Conservation (phyloP, 2,797 vertebrate species). For the Sternotherus odoratus region DNA sequence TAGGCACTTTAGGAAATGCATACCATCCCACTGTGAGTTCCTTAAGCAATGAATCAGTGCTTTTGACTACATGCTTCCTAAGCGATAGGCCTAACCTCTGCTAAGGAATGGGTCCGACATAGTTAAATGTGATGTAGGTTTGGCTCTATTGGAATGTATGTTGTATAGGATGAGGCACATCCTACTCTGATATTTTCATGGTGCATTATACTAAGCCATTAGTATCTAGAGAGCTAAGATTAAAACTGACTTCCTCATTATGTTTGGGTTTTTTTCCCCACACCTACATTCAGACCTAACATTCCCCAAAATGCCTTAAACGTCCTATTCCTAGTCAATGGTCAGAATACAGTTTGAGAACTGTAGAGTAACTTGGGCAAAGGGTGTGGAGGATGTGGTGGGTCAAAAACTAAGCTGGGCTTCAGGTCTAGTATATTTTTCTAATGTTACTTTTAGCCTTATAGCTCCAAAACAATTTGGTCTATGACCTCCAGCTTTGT, state of each 20-base stretch:
- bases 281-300: background rate
- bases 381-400: slow-evolving; percentile 12
- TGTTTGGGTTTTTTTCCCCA: background rate
- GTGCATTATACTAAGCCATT: background rate
- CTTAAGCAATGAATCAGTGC: background rate
- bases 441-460: background rate
- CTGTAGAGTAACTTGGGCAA: background rate
- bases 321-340: background rate
- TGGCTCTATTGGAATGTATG: background rate
- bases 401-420: background rate
- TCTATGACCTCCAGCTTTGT: background rate
- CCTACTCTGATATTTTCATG: background rate
- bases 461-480: background rate
- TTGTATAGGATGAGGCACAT: background rate
- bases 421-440: background rate
- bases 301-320: background rate
- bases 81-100: background rate
- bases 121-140: background rate
- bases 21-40: background rate
- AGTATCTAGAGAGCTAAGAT: background rate
- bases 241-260: background rate
- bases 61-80: background rate
- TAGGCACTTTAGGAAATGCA: background rate
- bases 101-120: background rate
- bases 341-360: slow-evolving; percentile 11